phyloP scores from a whole-genome alignment of 2,888 invertebrate genomes.

The Yponomeuta cagnagella region DNA sequence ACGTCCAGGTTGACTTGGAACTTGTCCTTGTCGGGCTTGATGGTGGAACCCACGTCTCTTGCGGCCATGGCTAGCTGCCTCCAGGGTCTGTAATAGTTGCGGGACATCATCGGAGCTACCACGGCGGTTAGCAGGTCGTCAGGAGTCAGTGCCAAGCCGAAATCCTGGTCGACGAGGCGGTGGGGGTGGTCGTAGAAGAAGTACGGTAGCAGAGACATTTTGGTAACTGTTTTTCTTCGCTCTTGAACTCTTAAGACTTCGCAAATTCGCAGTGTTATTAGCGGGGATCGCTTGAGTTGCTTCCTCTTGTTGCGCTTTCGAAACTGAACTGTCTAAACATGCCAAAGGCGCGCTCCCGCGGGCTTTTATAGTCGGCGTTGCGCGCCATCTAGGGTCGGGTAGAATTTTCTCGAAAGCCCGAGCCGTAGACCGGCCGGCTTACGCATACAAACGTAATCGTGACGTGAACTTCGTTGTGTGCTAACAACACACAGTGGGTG shows the following conservation, averaged over 20 bases:
- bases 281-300: constrained; percentile 8
- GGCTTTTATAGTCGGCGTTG: constrained; percentile 37
- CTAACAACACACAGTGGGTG: no score
- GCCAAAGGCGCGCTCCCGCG: constrained; percentile 16
- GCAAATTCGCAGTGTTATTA: constrained; percentile 5
- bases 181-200: constrained; percentile 38
- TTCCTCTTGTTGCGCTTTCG: constrained; percentile 14
- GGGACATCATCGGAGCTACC: constrained; percentile 35
- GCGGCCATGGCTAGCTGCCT: constrained; percentile 49
- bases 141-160: constrained; percentile 54
- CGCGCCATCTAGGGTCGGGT: constrained; percentile 37
- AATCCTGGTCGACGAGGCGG: constrained; percentile 57
- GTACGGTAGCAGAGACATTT: constrained; percentile 42
- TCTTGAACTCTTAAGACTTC: not conserved
- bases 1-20: constrained; percentile 83
- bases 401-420: constrained; percentile 26
- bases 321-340: not conserved
- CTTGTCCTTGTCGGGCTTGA: constrained; percentile 63
- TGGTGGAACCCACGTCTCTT: constrained; percentile 63
- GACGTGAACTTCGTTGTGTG: no score
- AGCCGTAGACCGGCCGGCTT: no score
- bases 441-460: no score
- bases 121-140: constrained; percentile 50
- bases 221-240: not conserved
- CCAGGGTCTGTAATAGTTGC: constrained; percentile 51